Conservation (phyloP, 2,888 invertebrate species). For the Eurois occulta region DNA sequence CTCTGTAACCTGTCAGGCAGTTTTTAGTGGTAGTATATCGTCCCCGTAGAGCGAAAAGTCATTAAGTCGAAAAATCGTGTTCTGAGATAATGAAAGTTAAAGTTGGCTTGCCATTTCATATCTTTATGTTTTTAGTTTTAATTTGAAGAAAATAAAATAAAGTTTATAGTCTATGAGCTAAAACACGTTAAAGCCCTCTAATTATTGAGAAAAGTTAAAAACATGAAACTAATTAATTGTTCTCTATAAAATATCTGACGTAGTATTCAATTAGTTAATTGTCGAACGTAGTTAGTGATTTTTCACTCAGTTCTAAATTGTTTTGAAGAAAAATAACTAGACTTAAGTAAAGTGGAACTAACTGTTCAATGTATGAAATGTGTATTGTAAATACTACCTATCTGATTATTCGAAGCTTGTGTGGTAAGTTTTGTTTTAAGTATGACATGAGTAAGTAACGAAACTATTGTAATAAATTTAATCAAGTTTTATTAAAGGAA, state of each 20-base stretch:
- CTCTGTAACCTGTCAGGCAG: no score
- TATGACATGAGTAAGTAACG: not conserved
- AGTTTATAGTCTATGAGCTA: not conserved
- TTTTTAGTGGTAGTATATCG: no score
- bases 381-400: conserved; percentile 1
- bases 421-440: not conserved
- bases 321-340: not conserved
- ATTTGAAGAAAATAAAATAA: not conserved
- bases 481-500: not conserved
- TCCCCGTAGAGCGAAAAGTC: no score
- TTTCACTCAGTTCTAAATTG: not conserved
- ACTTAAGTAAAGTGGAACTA: conserved; percentile 4
- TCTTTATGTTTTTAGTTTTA: not conserved
- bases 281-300: conserved; percentile 1
- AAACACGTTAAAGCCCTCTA: not conserved
- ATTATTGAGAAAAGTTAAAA: not conserved
- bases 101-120: not conserved
- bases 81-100: no score
- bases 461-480: not conserved
- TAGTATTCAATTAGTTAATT: not conserved
- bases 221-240: no score
- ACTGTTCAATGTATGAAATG: not conserved
- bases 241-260: not conserved
- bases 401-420: not conserved
- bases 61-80: no score